A percentile compares a stretch with the other conserved stretches of the same genome.
phyloP scores from a whole-genome alignment of 2,113 vertebrate genomes.

The Erinaceus europaeus region DNA sequence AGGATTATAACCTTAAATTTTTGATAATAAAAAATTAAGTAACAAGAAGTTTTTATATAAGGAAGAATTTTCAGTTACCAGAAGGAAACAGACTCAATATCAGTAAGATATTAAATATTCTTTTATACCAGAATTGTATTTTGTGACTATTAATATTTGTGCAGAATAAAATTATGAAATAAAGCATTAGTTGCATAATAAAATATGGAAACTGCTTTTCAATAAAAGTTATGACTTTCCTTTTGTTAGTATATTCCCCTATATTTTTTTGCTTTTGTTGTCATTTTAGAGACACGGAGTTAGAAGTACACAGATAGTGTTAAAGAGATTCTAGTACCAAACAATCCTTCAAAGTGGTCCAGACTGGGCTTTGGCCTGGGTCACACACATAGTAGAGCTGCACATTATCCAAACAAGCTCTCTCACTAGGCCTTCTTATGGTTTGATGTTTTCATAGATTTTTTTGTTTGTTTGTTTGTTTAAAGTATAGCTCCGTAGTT shows the following conservation, averaged over 20 bases:
- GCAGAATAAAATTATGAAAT: neutral
- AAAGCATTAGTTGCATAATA: neutral
- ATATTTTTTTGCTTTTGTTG: too few relatives aligned
- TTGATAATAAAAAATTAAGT: neutral
- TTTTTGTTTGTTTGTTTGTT: too few relatives aligned
- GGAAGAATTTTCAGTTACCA: neutral
- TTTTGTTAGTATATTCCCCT: neutral
- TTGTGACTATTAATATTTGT: neutral
- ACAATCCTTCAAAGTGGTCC: too few relatives aligned
- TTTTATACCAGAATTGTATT: slow-evolving; percentile 2
- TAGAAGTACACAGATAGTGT: too few relatives aligned
- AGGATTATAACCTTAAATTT: neutral
- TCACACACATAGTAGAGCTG: too few relatives aligned
- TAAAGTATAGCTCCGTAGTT: neutral
- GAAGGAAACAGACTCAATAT: neutral
- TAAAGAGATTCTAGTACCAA: too few relatives aligned
- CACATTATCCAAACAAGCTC: too few relatives aligned
- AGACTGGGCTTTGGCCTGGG: too few relatives aligned
- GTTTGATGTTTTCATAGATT: neutral
- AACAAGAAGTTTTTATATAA: neutral
- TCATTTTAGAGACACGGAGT: too few relatives aligned
- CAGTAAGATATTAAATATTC: neutral
- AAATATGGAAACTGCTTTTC: neutral
- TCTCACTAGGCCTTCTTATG: too few relatives aligned
- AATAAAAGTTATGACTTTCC: neutral